Evolutionary conservation across 2,113 vertebrate genomes (phyloP), one percentile per base, ranked within the genome.

Genomic region (Mastomys coucha): DNA sequence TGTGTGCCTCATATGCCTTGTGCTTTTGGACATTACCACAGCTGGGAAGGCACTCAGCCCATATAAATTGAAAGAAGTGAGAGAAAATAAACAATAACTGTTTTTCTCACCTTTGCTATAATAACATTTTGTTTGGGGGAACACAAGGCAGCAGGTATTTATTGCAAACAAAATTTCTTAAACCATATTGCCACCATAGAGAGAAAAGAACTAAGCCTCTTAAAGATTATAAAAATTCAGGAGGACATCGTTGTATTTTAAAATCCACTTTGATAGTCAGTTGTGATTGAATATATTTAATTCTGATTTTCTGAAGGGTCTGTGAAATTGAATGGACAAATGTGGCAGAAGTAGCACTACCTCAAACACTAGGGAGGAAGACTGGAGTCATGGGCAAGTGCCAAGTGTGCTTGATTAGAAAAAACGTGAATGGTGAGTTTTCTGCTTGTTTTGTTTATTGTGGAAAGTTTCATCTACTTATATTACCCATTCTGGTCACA

Each of bases 91-190:
- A 91, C 49, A 82, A 16, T 24, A 53, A 49, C 22, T 56, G 22
- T 69, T 91, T 91, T 90, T 89, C 39, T 91, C 13, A 63, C 72
- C 31, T 95, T 80, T 94, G 49, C 45, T 80, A 13, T 70, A 88
- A 63, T 82, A 84, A 73, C 60, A 89, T 22, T 53, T 22, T 78
- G 42, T 73, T 92, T 96, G 7, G 67, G 36, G 90, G 56, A 84
- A 80, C 19, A 63, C 24, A 19, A 36, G 86, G 24, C 24, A 69
- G 53, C 58, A 75, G 86, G 13, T 80, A 22, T 92, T 94, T 91
- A 39, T 45, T 89, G 26, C 24, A 87, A n/a, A 31, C 28, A 53
- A 75, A 13, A 26, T 76, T 96, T 92, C 36, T 88, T 84, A 31
- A 51, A 70, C 5, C 7, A 33, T n/a, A 7, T 69, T 88, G 89